Evolutionary conservation across 2,113 vertebrate species (phyloP), one percentile per base, ranked within the genome.

Genomic region (Sinosuthora webbiana): DNA sequence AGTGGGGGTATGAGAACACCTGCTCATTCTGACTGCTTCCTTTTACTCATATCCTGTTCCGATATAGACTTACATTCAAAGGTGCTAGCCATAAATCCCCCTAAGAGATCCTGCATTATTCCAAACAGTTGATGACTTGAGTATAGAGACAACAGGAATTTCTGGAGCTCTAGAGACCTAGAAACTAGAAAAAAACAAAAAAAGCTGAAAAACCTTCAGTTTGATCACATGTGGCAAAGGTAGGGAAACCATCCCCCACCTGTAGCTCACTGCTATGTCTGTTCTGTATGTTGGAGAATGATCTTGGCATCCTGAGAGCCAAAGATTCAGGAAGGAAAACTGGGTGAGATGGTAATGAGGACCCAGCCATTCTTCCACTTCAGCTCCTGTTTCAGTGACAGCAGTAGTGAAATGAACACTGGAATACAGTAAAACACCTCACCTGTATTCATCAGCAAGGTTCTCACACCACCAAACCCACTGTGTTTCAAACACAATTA

Each of bases 21-120:
- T 80, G 75, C 94, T 94, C 23, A 64, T 44, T 94, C 69, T 94
- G 96, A 96, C 95, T 90, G 92, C 93, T 98, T 98, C 98, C 98
- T 98, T 89, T 98, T 98, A 97, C 91, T 98, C 98, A 98, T 42
- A 97, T 98, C 98, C 98, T 98, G 96, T 94, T 80, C 89, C 79
- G 84, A 90, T 41, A 60, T 4, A 90, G 77, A 35, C 22, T 62
- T 45, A 65, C 10, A 15, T 62, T 83, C 83, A 92, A 83, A 77
- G 47, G 50, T 67, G 60, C 56, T 68, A 78, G 91, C 70, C 81
- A 71, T n/a, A 85, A 93, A 91, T 59, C 31, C 57, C 88, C 44
- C 80, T 74, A 87, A 42, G 88, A 91, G 67, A 95, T 80, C 62
- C 68, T 56, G 63, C 30, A 70, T 69, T 76, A 96, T 65, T 93